These are phyloP conservation scores for Orientallactaga bullata DNA, from an alignment of 2,113 vertebrate species.

Conservation along the genomic window DNA sequence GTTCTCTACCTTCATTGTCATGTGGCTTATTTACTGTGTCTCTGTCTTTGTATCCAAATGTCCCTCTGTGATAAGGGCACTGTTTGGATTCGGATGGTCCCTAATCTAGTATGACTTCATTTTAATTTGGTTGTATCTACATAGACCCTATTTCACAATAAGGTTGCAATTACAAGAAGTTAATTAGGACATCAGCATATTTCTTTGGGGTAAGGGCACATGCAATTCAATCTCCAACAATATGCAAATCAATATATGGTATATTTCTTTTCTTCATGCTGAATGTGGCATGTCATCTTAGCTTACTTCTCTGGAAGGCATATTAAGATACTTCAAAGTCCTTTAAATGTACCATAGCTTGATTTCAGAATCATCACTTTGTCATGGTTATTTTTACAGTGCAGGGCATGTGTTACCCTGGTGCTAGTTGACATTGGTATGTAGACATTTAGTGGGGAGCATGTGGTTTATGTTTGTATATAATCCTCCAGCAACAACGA, in stretches of 20 bases:
- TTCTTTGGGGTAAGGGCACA: background rate
- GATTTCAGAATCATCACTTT: background rate
- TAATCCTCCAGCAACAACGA: background rate
- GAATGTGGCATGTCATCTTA: background rate
- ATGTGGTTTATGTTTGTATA: background rate
- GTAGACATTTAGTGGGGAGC: background rate
- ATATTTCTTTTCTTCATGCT: background rate
- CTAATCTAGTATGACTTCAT: background rate
- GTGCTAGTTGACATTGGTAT: background rate
- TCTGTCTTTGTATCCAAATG: background rate
- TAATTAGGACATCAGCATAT: background rate
- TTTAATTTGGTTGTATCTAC: slow-evolving; percentile 6
- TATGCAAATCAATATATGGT: background rate
- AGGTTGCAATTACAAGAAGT: background rate
- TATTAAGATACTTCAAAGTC: background rate
- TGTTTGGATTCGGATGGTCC: background rate
- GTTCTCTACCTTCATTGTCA: background rate
- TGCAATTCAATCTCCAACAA: background rate
- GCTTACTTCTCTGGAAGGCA: background rate
- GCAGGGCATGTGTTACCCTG: background rate
- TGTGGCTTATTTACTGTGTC: background rate
- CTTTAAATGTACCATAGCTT: background rate
- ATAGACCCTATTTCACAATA: slow-evolving; percentile 12
- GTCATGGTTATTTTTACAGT: background rate
- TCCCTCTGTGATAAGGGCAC: background rate